Percentiles rank a stretch among this genome's conserved stretches.
These are phyloP conservation scores for Aphis gossypii DNA, from an alignment of 1,140 invertebrate genomes.

Conservation along the genomic window DNA sequence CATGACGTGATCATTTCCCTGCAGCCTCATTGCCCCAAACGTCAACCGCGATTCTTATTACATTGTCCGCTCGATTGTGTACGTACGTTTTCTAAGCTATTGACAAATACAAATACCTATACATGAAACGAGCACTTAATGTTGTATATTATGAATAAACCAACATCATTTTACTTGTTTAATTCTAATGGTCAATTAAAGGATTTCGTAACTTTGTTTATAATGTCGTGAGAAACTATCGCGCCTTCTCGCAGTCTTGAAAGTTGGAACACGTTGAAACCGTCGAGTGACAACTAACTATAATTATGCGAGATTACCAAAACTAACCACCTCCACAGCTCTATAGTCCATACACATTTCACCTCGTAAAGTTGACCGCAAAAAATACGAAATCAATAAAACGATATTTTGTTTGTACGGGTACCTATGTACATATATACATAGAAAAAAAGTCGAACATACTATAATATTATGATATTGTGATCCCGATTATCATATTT, in stretches of 20 bases:
- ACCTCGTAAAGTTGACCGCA: background rate
- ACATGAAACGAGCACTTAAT: background rate
- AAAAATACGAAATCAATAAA: background rate
- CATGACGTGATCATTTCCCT: background rate
- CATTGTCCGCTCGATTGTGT: background rate
- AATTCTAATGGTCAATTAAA: conserved; percentile 9
- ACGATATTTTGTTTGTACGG: background rate
- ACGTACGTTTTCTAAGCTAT: background rate
- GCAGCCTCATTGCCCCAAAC: background rate
- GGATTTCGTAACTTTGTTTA: background rate
- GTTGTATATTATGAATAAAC: background rate
- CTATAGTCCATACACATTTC: background rate
- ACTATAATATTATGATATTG: background rate
- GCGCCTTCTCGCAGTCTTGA: background rate
- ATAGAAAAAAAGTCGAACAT: background rate
- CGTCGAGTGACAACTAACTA: background rate
- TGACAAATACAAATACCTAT: background rate
- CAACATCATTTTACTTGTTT: background rate
- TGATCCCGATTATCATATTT: conserved; percentile 44
- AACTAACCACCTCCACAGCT: background rate
- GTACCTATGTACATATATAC: background rate
- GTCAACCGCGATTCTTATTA: background rate
- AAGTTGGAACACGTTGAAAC: background rate
- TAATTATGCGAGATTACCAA: background rate
- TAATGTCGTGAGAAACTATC: background rate